phyloP scores from a whole-genome alignment of 2,113 vertebrate genomes.

The Megaceryle torquata region DNA sequence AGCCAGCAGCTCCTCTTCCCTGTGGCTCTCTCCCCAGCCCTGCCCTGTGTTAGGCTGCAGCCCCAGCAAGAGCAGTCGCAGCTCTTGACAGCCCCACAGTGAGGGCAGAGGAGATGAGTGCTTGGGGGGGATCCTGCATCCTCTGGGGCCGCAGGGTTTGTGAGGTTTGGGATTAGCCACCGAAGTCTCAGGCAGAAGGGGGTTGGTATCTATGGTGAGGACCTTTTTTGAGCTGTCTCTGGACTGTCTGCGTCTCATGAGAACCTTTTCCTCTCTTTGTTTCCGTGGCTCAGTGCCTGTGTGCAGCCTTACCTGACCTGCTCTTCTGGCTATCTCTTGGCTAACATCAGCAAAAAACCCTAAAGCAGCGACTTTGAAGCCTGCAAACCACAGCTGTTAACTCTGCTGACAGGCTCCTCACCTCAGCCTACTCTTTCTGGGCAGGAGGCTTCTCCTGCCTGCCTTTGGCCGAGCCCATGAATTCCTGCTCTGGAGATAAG shows the following conservation, averaged over 20 bases:
- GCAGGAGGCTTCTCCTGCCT: not conserved
- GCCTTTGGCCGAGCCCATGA: accelerated
- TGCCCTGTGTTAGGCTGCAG: not conserved
- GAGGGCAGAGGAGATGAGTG: not conserved
- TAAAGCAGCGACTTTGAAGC: not conserved
- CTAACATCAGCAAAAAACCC: not conserved
- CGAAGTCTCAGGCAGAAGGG: accelerated
- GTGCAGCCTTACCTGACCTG: not conserved
- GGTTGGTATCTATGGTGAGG: not conserved
- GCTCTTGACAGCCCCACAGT: accelerated
- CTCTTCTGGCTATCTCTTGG: not conserved
- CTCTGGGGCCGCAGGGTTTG: not conserved
- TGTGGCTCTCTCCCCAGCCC: not conserved
- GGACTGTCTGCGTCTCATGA: not conserved
- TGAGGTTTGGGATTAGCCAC: not conserved
- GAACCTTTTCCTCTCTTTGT: not conserved
- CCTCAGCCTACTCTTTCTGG: not conserved
- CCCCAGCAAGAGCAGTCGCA: too few species aligned
- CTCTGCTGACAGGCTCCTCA: not conserved
- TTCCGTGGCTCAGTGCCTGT: not conserved
- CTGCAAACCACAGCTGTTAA: not conserved
- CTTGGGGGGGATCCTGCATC: not conserved
- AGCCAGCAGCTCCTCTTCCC: not conserved
- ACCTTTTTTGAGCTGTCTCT: not conserved
- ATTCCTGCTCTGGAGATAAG: not conserved